phyloP scores from a whole-genome alignment of 2,888 invertebrate species.

The Rotaria sp. region DNA sequence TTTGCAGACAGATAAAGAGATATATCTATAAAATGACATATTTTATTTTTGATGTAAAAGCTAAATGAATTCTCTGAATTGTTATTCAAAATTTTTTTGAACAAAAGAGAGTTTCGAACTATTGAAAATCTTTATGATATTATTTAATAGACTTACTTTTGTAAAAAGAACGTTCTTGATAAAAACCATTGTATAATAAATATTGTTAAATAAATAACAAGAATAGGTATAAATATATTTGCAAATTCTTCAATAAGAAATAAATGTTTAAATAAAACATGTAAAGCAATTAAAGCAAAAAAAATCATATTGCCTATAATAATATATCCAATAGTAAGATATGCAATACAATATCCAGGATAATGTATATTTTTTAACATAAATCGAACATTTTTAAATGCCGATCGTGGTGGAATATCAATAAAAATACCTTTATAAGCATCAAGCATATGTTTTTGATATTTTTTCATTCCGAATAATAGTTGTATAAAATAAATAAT shows the following conservation, averaged over 20 bases:
- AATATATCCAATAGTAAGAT: conserved; percentile 35
- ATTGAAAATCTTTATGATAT: too few species aligned
- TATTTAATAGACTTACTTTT: neutral
- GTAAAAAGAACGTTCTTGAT: conserved; percentile 29
- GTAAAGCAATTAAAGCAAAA: conserved; percentile 20
- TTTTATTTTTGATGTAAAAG: too few species aligned
- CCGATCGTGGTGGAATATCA: conserved; percentile 33
- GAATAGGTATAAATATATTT: conserved; percentile 32
- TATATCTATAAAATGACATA: too few species aligned
- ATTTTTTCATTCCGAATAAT: conserved; percentile 31
- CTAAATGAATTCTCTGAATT: too few species aligned
- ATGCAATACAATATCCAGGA: conserved; percentile 37
- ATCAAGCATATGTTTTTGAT: conserved; percentile 36
- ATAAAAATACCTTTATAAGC: conserved; percentile 36
- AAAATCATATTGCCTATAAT: conserved; percentile 31
- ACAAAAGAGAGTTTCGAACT: too few species aligned
- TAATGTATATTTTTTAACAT: conserved; percentile 34
- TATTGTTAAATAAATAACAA: conserved; percentile 34
- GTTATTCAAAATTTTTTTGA: too few species aligned
- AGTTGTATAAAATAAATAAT: conserved; percentile 31
- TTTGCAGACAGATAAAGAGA: too few species aligned
- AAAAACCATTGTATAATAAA: conserved; percentile 36
- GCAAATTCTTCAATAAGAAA: conserved; percentile 37
- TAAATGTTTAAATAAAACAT: conserved; percentile 31
- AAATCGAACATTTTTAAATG: conserved; percentile 31